Evolutionary conservation across 2,888 invertebrate species (phyloP).

Genomic region (Dynastes tityus): DNA sequence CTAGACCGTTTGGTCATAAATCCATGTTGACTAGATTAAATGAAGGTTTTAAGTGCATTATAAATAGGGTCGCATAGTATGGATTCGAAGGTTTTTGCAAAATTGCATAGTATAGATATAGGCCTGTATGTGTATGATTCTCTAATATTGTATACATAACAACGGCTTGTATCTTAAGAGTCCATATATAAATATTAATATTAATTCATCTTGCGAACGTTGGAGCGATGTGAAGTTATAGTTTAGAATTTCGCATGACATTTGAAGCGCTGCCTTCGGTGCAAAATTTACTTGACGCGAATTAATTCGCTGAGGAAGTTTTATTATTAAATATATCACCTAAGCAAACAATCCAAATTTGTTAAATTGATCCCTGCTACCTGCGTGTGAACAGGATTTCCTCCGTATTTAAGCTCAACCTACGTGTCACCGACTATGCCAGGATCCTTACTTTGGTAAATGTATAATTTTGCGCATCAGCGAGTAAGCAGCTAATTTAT

Average conservation of each 20-base stretch:
- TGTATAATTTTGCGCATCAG: slow-evolving; percentile 36
- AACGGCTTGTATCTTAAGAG: neutral
- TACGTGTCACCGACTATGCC: slow-evolving; percentile 13
- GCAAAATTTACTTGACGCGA: slow-evolving; percentile 5
- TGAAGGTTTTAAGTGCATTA: too few relatives aligned
- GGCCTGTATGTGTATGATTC: neutral
- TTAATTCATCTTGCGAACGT: neutral
- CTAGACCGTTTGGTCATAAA: too few relatives aligned
- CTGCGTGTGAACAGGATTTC: slow-evolving; percentile 27
- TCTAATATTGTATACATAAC: neutral
- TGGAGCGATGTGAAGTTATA: neutral
- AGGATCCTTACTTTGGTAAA: slow-evolving; percentile 5
- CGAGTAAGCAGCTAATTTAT: slow-evolving; percentile 40
- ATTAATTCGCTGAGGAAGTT: slow-evolving; percentile 32
- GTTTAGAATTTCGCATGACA: slow-evolving; percentile 7
- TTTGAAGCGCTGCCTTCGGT: neutral
- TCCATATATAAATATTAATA: neutral
- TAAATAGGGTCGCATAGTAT: too few relatives aligned
- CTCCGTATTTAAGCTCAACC: slow-evolving; percentile 15
- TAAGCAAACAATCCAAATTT: slow-evolving; percentile 30
- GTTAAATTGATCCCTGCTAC: slow-evolving; percentile 26
- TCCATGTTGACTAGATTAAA: too few relatives aligned
- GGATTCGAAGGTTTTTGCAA: too few relatives aligned
- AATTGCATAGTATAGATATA: too few relatives aligned
- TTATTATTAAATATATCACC: slow-evolving; percentile 26